Base-by-base conservation (phyloP, 2,113 vertebrate genomes). In the Acrocephalus kingi region DNA sequence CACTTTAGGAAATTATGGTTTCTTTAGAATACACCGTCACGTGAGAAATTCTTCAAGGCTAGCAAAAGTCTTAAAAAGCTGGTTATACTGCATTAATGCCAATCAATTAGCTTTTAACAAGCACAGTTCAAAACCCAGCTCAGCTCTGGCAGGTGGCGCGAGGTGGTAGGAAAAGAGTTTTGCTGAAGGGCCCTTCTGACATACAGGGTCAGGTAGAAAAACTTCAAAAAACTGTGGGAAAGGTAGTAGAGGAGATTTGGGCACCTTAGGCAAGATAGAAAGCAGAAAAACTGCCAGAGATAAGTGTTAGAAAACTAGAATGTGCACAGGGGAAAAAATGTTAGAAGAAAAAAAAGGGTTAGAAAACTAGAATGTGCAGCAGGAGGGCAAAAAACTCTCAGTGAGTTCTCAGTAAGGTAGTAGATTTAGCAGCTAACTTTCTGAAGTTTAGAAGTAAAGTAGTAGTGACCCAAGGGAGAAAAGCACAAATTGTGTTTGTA, bases 1-100 rank as follows among this genome's bases (percentile, higher is more conserved):
- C 81, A 91, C 84, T 95, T 94, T 35, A 94, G 89, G 66, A 95
- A 89, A 79, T 91, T 31, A 56, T 2, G 28, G 73, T 83, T 30
- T 23, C 49, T 82, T 91, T 41, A 94, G 69, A 89, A 69, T 20
- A 33, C 33, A 51, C 14, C 24, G 17, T 58, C 54, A 48, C 2
- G 3, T 64, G 37, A 94, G 14, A 82, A 94, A 69, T 67, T 58
- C 49, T 94, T 78, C 13, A 19, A 93, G 66, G 25, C 14, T 82
- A 58, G 13, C 16, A 68, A 25, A 81, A 61, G 19, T 30, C 58
- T 76, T 82, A 61, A 89, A 91, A 87, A 22, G 20, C 51, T 84
- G 14, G 25, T 58, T 89, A 55, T 39, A 15, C 20, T 84, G 69
- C 22, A n/a, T 46, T 69, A 49, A 72, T 49, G 11, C 4, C 64